Base-by-base conservation (phyloP, 2,797 vertebrate species). In the Chromobotia macracanthus region DNA sequence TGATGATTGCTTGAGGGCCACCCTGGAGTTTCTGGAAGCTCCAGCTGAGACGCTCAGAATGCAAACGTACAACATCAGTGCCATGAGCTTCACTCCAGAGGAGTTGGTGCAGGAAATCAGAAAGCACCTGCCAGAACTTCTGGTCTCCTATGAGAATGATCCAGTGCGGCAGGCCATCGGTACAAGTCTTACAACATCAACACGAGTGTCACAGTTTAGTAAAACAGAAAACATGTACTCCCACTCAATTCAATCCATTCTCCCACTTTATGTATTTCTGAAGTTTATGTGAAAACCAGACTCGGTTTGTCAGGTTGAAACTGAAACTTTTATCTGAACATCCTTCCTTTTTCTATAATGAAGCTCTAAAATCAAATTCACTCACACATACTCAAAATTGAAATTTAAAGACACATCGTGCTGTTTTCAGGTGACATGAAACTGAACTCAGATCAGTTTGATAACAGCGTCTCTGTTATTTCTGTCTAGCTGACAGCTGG, bases 1-100 rank as follows among this genome's bases (percentile, higher is more conserved):
- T 0, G 95, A 96, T 0, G 97, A 99, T 89, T 99, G 98, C 75
- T 90, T 99, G 81, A 93, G 95, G 5, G 97, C 97, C 13, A 98
- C 97, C 0, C 87, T 99, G 51, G 96, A 97, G 82, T 86, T 99
- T 75, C 94, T 99, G 95, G 96, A 97, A 85, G 94, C 96, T 0
- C 96, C 97, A 0, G 86, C 89, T 0, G 94, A 96, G 66, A 82
- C 90, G 0, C 93, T 99, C 56, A 94, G 89, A 88, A 97, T 97
- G 96, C 93, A 97, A 85, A 99, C 97, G 0, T 99, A 99, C 92
- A 99, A 99, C 88, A 95, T 99, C 90, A 96, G 91, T 0, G 97
- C 97, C 86, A 95, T 99, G 97, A 99, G 97, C 89, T 99, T 99
- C 86, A 95, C 92, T 23, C 98, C 97, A 0, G 92, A 96, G 55